phyloP scores from a whole-genome alignment of 1,140 invertebrate genomes.

The Zaprionus gabonicus region DNA sequence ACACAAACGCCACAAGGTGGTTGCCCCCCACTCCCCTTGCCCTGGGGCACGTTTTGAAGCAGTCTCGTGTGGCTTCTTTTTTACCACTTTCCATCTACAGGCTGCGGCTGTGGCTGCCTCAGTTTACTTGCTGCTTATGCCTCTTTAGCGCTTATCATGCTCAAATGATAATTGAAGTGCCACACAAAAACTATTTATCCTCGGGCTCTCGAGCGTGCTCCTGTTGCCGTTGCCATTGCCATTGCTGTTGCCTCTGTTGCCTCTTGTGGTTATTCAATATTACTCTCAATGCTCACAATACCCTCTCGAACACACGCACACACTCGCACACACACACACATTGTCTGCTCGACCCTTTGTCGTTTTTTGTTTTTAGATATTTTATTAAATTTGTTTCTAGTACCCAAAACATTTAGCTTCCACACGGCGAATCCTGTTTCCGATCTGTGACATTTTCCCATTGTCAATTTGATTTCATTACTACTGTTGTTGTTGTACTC shows the following conservation, averaged over 20 bases:
- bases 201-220: constrained; percentile 70
- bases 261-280: constrained; percentile 79
- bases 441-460: constrained; percentile 73
- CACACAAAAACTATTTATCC: constrained; percentile 80
- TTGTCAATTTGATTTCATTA: constrained; percentile 73
- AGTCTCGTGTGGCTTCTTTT: constrained; percentile 68
- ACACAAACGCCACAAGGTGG: constrained; percentile 61
- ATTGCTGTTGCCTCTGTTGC: constrained; percentile 39
- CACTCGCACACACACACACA: constrained; percentile 24
- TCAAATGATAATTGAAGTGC: constrained; percentile 83
- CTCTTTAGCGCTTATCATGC: constrained; percentile 82
- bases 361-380: constrained; percentile 60
- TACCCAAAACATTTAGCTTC: constrained; percentile 49
- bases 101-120: constrained; percentile 22
- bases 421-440: constrained; percentile 34
- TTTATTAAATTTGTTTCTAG: constrained; percentile 83
- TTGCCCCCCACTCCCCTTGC: constrained; percentile 15
- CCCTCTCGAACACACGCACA: constrained; percentile 32
- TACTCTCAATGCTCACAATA: constrained; percentile 53
- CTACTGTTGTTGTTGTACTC: constrained; percentile 48
- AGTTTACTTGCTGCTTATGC: constrained; percentile 62
- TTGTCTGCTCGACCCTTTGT: constrained; percentile 63
- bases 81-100: constrained; percentile 56
- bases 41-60: constrained; percentile 46
- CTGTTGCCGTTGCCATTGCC: constrained; percentile 32